phyloP scores from a whole-genome alignment of 2,888 invertebrate genomes.

The Darwinula stevensoni region DNA sequence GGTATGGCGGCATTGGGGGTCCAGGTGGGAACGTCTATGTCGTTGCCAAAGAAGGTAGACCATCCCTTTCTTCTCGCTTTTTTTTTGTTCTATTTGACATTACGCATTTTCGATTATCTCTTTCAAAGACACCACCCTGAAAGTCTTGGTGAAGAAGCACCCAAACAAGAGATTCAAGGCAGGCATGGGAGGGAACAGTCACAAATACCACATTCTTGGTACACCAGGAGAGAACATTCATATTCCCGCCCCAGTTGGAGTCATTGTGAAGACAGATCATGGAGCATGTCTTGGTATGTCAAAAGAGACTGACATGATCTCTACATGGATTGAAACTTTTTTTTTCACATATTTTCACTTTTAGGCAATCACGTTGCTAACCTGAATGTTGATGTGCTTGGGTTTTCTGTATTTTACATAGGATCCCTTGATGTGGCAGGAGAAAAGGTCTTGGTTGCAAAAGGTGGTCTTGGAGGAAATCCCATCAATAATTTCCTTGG shows the following conservation, averaged over 20 bases:
- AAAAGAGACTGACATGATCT: slow-evolving; percentile 5
- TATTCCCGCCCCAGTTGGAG: slow-evolving; percentile 51
- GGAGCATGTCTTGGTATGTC: slow-evolving; percentile 27
- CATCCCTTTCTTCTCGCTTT: slow-evolving; percentile 2
- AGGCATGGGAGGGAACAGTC: slow-evolving; percentile 40
- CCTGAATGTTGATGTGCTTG: neutral
- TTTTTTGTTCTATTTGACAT: slow-evolving; percentile 10
- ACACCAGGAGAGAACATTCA: slow-evolving; percentile 33
- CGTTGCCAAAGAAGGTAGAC: slow-evolving; percentile 12
- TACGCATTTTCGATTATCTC: slow-evolving; percentile 9
- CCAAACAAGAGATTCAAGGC: slow-evolving; percentile 30
- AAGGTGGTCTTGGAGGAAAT: slow-evolving; percentile 55
- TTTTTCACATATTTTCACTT: too few relatives aligned
- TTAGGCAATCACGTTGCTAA: too few relatives aligned
- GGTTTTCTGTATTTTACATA: slow-evolving; percentile 12
- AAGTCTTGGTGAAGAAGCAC: slow-evolving; percentile 16
- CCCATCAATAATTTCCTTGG: slow-evolving; percentile 45
- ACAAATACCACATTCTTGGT: slow-evolving; percentile 39
- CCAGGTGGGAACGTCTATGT: slow-evolving; percentile 61
- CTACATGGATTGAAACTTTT: slow-evolving; percentile 3
- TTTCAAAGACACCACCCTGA: slow-evolving; percentile 13
- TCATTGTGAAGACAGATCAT: slow-evolving; percentile 35
- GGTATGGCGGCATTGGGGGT: slow-evolving; percentile 63
- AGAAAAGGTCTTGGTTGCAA: slow-evolving; percentile 35
- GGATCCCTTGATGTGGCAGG: slow-evolving; percentile 43